Conservation (phyloP, 2,888 invertebrate genomes). For the Pyrocoelia pectoralis region DNA sequence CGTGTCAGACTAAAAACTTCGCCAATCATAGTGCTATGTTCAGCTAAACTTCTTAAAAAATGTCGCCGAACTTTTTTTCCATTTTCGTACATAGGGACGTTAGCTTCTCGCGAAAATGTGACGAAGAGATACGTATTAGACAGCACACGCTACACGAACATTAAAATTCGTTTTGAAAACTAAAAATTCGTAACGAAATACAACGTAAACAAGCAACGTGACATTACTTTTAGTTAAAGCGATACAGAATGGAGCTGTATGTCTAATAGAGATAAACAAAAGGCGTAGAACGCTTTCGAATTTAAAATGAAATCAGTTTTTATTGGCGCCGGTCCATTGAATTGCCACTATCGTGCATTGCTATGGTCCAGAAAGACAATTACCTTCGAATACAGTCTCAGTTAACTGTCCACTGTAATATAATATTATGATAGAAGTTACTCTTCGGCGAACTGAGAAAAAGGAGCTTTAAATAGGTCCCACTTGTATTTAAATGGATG, state of each 20-base stretch:
- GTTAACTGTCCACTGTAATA: constrained; percentile 14
- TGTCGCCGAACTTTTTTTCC: no score
- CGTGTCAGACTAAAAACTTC: no score
- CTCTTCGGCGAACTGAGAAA: constrained; percentile 7
- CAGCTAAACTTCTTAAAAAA: no score
- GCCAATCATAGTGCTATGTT: no score
- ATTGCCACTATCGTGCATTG: neutral
- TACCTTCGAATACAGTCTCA: constrained; percentile 1
- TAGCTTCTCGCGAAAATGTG: no score
- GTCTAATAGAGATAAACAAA: constrained; percentile 16
- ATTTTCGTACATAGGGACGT: no score
- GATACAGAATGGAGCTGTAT: constrained; percentile 7
- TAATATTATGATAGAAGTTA: constrained; percentile 11
- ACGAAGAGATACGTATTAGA: no score
- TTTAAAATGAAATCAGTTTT: constrained; percentile 23
- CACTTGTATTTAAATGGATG: constrained; percentile 12
- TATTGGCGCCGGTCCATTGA: constrained; percentile 15
- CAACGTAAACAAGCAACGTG: constrained; percentile 3
- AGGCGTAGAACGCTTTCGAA: constrained; percentile 15
- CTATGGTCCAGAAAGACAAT: constrained; percentile 12
- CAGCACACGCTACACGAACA: no score
- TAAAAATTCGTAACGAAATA: neutral
- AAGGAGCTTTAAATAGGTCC: neutral
- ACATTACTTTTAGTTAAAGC: constrained; percentile 14
- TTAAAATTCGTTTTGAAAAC: no score